A percentile compares a stretch with the other conserved stretches of the same genome.
Conservation (phyloP, 2,113 vertebrate species). For the Rhea pennata region DNA sequence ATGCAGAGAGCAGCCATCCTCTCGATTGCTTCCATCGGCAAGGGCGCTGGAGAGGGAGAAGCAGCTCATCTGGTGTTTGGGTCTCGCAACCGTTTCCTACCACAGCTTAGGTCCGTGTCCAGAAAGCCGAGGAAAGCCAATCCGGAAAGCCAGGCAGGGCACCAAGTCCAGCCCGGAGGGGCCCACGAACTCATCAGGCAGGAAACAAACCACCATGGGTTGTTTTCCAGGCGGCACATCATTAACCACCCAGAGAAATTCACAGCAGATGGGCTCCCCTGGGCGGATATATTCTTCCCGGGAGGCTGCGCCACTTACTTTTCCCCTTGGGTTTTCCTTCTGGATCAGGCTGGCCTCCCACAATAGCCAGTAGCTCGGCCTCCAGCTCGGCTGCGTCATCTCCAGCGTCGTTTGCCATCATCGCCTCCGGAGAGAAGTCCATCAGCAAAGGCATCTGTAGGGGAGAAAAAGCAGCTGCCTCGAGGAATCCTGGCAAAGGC, state of each 20-base stretch:
- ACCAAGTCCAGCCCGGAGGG: fast-evolving
- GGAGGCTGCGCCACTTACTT: constrained; percentile 23
- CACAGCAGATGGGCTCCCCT: fast-evolving
- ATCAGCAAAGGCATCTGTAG: constrained; percentile 86
- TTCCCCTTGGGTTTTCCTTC: constrained; percentile 79
- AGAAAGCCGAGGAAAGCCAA: background rate
- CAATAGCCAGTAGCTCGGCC: constrained; percentile 85
- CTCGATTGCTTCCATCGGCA: constrained; percentile 90
- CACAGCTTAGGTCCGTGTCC: fast-evolving
- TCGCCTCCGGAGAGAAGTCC: constrained; percentile 81
- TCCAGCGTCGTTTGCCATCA: constrained; percentile 71
- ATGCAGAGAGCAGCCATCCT: constrained; percentile 91
- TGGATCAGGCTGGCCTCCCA: constrained; percentile 78
- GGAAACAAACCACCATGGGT: background rate
- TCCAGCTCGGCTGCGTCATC: constrained; percentile 86
- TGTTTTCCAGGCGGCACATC: fast-evolving
- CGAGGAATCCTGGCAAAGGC: background rate
- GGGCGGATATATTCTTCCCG: no score
- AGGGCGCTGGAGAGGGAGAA: constrained; percentile 75
- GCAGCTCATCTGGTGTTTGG: fast-evolving
- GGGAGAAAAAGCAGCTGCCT: no score
- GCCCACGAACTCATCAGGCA: background rate
- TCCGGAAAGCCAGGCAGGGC: background rate
- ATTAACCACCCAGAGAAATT: no score
- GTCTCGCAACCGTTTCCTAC: background rate